A percentile compares a stretch with the other conserved stretches of the same genome.
Conservation (phyloP, 2,797 vertebrate species). For the Pseudomugil gertrudae region DNA sequence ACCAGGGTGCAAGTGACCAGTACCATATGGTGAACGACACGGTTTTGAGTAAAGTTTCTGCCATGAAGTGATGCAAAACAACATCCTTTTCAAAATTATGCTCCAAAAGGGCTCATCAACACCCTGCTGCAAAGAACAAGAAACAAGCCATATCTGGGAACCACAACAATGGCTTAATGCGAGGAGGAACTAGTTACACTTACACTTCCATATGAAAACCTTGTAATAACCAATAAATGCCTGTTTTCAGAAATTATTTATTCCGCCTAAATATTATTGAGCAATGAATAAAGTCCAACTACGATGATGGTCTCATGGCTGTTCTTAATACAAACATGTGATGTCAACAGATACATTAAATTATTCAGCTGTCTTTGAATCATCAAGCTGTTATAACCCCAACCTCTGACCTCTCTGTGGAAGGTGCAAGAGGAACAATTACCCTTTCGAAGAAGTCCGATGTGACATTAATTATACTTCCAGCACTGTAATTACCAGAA, state of each 20-base stretch:
- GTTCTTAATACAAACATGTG: not conserved
- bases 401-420: slow-evolving; percentile 25
- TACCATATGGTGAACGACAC: no score
- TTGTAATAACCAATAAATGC: not conserved
- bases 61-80: no score
- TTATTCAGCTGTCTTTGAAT: slow-evolving; percentile 23
- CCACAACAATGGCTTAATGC: slow-evolving; percentile 16
- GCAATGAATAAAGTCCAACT: slow-evolving; percentile 7
- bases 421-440: slow-evolving; percentile 42
- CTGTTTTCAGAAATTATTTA: slow-evolving; percentile 9
- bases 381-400: slow-evolving; percentile 12
- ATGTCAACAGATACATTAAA: slow-evolving; percentile 15
- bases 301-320: slow-evolving; percentile 3
- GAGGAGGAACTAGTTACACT: slow-evolving; percentile 2
- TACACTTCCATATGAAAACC: not conserved
- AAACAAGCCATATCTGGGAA: slow-evolving; percentile 23
- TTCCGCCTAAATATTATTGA: slow-evolving; percentile 13
- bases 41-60: no score
- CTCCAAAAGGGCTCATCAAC: not conserved
- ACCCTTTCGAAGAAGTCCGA: slow-evolving; percentile 23
- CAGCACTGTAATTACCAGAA: slow-evolving; percentile 31
- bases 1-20: no score
- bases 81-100: no score
- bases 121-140: not conserved
- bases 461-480: slow-evolving; percentile 32